Percentiles rank a stretch among this genome's conserved stretches.
phyloP scores from a whole-genome alignment of 2,888 invertebrate genomes.

The Polylopha cassiicola region DNA sequence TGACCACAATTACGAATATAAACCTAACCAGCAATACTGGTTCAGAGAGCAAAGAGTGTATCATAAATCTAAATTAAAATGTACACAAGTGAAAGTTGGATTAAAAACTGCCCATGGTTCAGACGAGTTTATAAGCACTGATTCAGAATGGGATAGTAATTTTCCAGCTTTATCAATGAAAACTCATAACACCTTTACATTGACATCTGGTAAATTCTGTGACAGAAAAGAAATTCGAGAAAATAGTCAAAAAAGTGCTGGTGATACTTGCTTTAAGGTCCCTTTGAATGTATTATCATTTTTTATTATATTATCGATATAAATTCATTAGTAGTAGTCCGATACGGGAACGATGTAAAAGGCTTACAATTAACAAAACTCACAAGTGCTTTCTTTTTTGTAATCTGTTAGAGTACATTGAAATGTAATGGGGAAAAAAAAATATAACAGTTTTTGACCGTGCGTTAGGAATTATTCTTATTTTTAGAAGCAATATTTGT shows the following conservation, averaged over 20 bases:
- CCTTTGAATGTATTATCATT: constrained; percentile 5
- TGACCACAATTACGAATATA: constrained; percentile 44
- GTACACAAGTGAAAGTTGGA: constrained; percentile 36
- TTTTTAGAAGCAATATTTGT: too few relatives aligned
- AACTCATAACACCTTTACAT: constrained; percentile 66
- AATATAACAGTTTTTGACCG: too few relatives aligned
- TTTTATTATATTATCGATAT: constrained; percentile 4
- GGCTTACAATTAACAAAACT: too few relatives aligned
- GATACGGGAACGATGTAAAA: too few relatives aligned
- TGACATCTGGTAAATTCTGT: constrained; percentile 56
- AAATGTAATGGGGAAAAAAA: too few relatives aligned
- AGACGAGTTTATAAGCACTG: constrained; percentile 60
- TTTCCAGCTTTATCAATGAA: constrained; percentile 65
- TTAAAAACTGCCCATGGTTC: constrained; percentile 49
- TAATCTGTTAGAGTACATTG: too few relatives aligned
- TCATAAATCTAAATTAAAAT: constrained; percentile 58
- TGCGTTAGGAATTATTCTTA: too few relatives aligned
- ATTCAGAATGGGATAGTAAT: constrained; percentile 67
- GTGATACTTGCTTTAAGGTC: constrained; percentile 63
- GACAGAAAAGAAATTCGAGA: constrained; percentile 55
- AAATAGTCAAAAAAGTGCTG: constrained; percentile 61
- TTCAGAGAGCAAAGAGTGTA: constrained; percentile 62
- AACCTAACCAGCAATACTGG: constrained; percentile 49
- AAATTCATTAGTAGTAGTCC: constrained; percentile 9
- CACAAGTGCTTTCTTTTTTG: too few relatives aligned